Evolutionary conservation across 1,140 invertebrate species (phyloP), one percentile per base, ranked within the genome.

Genomic region (Contarinia nasturtii): DNA sequence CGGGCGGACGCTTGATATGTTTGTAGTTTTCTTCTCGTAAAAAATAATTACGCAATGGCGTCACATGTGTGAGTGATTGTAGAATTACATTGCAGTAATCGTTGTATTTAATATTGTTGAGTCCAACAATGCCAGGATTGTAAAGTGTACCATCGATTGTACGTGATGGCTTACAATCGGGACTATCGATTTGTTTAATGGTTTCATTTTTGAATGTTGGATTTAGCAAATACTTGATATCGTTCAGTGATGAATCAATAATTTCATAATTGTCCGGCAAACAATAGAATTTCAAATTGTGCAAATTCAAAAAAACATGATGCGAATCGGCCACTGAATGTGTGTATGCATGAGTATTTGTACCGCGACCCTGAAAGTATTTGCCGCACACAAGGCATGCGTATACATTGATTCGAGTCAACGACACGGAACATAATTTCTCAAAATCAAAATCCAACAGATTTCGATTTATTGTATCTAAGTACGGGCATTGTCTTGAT

Each of bases 371-470:
- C 83, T 82, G 96, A 61, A 98, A 99, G 65, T 99, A 99, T 70
- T 98, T 98, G 18, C 96, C 96, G 68, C 96, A 99, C 2, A 99
- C 92, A 33, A 99, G 71, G 64, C 96, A 99, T n/a, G 94, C 95
- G 67, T 99, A 99, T 19, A 98, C 94, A 74, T 99, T 99, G 46
- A 98, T 94, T 59, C 96, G 81, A 1, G 93, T 97, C 38, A 99
- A 65, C 2, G 94, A 97, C 18, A 99, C 82, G 1, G 93, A 98
- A 64, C 96, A 99, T 3, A 99, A 67, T 65, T 99, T 99, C 65
- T 99, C 96, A 75, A 99, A 99, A 71, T 99, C 96, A 75, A 99
- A 99, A 69, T 99, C 96, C 44, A 99, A 68, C 52, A 97, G 80
- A 61, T 93, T 89, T 44, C 92, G 74, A 66, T 97, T 95, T 41